These are phyloP conservation scores for Paedocypris micromegethes DNA, from an alignment of 2,797 vertebrate genomes.

Conservation along the genomic window DNA sequence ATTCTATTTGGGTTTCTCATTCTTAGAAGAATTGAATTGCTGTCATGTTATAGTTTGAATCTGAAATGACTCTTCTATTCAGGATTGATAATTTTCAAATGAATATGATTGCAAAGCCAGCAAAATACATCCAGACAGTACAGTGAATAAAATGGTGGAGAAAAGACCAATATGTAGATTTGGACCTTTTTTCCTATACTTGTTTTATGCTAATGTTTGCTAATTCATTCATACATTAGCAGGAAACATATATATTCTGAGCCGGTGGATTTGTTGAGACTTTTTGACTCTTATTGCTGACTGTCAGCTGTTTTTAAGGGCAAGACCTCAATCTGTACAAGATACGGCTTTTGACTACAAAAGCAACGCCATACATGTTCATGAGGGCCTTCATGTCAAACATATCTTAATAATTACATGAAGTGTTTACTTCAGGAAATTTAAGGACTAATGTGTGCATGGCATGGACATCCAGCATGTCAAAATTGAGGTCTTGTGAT, in stretches of 20 bases:
- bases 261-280: background rate
- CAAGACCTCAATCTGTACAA: constrained; percentile 17
- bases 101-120: constrained; percentile 67
- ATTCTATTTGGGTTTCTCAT: background rate
- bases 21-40: constrained; percentile 50
- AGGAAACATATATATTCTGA: constrained; percentile 7
- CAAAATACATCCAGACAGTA: constrained; percentile 63
- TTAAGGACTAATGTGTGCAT: background rate
- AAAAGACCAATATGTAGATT: constrained; percentile 38
- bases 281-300: constrained; percentile 3
- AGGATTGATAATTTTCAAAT: constrained; percentile 66
- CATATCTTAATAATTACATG: background rate
- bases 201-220: constrained; percentile 34
- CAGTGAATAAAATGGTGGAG: constrained; percentile 50
- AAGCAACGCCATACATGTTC: constrained; percentile 1
- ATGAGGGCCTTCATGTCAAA: background rate
- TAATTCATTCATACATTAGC: constrained; percentile 29
- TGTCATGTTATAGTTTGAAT: constrained; percentile 68
- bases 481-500: constrained; percentile 24
- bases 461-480: constrained; percentile 2
- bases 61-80: constrained; percentile 72
- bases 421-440: constrained; percentile 1
- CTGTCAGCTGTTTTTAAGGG: constrained; percentile 3
- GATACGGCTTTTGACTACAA: constrained; percentile 1
- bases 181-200: constrained; percentile 30